phyloP scores from a whole-genome alignment of 30 jellyfish, hydroid and myxozoan genomes.

The Aurelia sp. region DNA sequence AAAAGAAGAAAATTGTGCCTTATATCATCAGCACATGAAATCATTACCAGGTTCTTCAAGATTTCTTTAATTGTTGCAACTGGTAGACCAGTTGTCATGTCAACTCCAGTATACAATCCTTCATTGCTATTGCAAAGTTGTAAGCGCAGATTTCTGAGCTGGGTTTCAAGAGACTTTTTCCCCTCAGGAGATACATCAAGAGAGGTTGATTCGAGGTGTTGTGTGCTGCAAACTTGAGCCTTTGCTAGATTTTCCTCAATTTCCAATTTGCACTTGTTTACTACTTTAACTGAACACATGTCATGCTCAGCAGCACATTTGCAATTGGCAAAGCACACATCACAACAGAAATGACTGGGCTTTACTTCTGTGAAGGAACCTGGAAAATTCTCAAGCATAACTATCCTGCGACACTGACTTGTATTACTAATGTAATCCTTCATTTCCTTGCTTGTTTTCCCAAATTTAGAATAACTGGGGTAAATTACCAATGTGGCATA shows the following conservation, averaged over 20 bases:
- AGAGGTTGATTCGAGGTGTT: neutral
- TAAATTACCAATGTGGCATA: constrained; percentile 2
- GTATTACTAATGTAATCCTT: constrained; percentile 1
- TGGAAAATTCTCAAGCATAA: constrained; percentile 13
- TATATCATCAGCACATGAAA: neutral
- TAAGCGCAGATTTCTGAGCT: neutral
- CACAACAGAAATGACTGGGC: constrained; percentile 4
- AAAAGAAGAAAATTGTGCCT: neutral
- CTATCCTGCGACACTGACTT: constrained; percentile 1
- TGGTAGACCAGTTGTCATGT: neutral
- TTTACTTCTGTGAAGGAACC: constrained; percentile 12
- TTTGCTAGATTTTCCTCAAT: neutral
- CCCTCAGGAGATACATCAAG: neutral
- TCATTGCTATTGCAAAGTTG: neutral
- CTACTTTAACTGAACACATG: neutral
- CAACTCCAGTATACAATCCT: neutral
- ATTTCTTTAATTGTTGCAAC: neutral
- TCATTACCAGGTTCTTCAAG: neutral
- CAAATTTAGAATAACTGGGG: constrained; percentile 4
- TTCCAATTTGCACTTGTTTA: neutral
- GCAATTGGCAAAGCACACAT: neutral
- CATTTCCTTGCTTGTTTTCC: constrained; percentile 9
- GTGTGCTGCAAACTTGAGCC: neutral
- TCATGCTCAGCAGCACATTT: neutral
- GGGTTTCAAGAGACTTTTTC: neutral